Conservation (phyloP, 2,797 vertebrate genomes). For the Poecilia picta region DNA sequence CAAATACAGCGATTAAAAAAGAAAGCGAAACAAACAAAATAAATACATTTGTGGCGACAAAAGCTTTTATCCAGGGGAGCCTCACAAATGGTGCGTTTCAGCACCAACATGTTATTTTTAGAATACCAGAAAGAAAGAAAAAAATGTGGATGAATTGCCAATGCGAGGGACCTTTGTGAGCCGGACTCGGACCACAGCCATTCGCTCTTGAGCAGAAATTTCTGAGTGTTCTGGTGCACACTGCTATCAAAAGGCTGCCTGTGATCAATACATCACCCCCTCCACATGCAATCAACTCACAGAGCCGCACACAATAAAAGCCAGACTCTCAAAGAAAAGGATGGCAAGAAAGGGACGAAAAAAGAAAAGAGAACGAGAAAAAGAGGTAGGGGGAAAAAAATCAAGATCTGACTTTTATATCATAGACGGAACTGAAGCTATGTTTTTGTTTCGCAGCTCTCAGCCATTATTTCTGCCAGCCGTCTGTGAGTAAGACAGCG, state of each 20-base stretch:
- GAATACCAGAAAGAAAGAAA: conserved; percentile 29
- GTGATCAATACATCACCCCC: conserved; percentile 78
- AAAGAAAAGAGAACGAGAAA: neutral
- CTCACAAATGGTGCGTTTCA: conserved; percentile 34
- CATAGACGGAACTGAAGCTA: conserved; percentile 49
- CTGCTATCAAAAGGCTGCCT: conserved; percentile 72
- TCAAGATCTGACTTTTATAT: conserved; percentile 65
- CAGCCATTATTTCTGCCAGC: conserved; percentile 84
- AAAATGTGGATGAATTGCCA: conserved; percentile 39
- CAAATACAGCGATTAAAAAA: neutral
- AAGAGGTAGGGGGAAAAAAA: conserved; percentile 13
- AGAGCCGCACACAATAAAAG: conserved; percentile 70
- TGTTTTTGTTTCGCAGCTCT: conserved; percentile 78
- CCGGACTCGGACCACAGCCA: conserved; percentile 58
- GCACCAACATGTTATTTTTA: conserved; percentile 28
- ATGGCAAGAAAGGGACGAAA: conserved; percentile 2
- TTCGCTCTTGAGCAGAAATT: conserved; percentile 58
- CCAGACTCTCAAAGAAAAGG: conserved; percentile 48
- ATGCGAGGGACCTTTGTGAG: conserved; percentile 62
- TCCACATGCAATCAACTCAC: conserved; percentile 72
- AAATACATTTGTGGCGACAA: conserved; percentile 19
- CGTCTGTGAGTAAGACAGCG: conserved; percentile 74
- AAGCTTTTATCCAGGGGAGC: conserved; percentile 15
- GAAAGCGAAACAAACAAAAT: conserved; percentile 17
- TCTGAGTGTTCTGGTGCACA: conserved; percentile 56